phyloP scores from a whole-genome alignment of 2,888 invertebrate genomes.

The Himalopsyche japonica region DNA sequence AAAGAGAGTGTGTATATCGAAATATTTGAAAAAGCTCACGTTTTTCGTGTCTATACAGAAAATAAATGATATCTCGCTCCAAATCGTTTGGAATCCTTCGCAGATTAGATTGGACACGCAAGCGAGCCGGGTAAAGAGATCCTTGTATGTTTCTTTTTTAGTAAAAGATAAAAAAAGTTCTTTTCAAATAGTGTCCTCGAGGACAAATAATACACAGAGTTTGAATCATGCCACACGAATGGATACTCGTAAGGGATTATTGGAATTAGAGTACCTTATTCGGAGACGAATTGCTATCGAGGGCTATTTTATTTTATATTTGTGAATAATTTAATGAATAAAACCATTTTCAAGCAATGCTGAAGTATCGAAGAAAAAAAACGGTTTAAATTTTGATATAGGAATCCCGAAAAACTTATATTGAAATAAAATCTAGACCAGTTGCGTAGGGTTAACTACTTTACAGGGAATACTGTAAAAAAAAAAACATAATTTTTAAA shows the following conservation, averaged over 20 bases:
- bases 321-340: no score
- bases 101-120: background rate
- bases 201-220: background rate
- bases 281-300: no score
- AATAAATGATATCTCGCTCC: background rate
- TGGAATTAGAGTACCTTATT: background rate
- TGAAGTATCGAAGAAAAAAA: no score
- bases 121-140: background rate
- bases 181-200: background rate
- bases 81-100: background rate
- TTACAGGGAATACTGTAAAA: no score
- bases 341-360: no score
- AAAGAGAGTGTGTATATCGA: background rate
- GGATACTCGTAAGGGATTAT: background rate
- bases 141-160: background rate
- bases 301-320: no score
- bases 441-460: no score
- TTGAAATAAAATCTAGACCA: no score
- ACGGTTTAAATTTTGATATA: no score
- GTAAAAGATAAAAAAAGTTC: background rate
- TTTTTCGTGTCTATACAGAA: background rate
- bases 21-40: background rate
- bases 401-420: no score
- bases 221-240: background rate
- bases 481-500: no score